These are phyloP conservation scores for Perithous albicinctus DNA, from an alignment of 2,888 invertebrate species.

Conservation along the genomic window DNA sequence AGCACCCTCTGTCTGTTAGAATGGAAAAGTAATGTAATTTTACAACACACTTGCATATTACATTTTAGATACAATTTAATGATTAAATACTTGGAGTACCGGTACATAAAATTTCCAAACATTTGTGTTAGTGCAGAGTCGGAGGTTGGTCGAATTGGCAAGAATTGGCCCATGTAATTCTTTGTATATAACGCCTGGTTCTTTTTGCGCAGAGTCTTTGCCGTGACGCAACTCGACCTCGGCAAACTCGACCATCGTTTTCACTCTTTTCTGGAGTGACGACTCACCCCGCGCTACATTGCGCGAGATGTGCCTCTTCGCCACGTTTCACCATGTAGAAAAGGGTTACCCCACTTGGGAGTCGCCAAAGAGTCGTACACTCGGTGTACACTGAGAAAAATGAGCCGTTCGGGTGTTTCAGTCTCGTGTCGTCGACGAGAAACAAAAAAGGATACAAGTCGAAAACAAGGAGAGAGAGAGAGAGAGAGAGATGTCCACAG, in stretches of 20 bases:
- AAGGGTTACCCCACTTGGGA: conserved; percentile 30
- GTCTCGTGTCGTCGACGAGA: neutral
- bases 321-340: conserved; percentile 31
- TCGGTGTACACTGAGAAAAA: conserved; percentile 37
- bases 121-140: too few species aligned
- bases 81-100: too few species aligned
- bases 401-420: conserved; percentile 33
- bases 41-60: too few species aligned
- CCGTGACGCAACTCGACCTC: conserved; percentile 47
- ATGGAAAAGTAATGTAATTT: too few species aligned
- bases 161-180: too few species aligned
- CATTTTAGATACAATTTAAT: too few species aligned
- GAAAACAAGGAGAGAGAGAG: neutral
- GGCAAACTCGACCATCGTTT: conserved; percentile 24
- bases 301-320: conserved; percentile 22
- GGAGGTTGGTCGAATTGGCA: too few species aligned
- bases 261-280: conserved; percentile 28
- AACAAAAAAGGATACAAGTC: neutral
- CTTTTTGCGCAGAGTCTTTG: conserved; percentile 42
- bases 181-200: conserved; percentile 51
- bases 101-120: too few species aligned
- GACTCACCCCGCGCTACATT: neutral
- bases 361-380: neutral
- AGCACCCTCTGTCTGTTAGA: too few species aligned
- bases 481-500: conserved; percentile 1